Evolutionary conservation across 2,888 invertebrate genomes (phyloP), one percentile per base, ranked within the genome.

Genomic region (Allygus modestus): DNA sequence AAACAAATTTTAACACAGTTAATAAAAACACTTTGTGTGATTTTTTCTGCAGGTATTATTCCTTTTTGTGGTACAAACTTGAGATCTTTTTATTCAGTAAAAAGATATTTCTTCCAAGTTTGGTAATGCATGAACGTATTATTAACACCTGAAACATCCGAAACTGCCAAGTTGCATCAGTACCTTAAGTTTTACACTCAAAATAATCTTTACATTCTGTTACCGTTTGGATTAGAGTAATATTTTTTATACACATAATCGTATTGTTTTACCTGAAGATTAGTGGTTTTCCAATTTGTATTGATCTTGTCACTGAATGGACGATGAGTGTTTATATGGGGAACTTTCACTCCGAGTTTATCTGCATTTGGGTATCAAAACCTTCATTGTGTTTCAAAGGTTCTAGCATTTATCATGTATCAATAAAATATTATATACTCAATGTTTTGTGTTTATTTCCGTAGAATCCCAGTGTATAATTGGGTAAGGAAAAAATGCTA

Each of bases 351-450:
- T 79, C 77, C 0, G 28, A 46, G 51, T 26, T n/a, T 77, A 23
- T 51, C 4, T 46, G 46, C 37, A 58, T 37, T 79, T 79, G 79
- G 20, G 79, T 77, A 23, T 51, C 26, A 33, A 26, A 79, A 54
- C 31, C 79, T 28, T 33, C 37, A 79, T 51, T 58, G 23, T 79
- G 58, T 79, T 51, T 79, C 79, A 33, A 54, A 54, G 51, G 77
- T 79, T 58, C 77, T 58, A 58, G 79, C 54, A 79, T 54, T 79
- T 58, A 79, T 79, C 37, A 54, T 79, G 58, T 79, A 79, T 79
- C 79, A 79, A 79, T 79, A 79, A 79, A 79, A 79, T 79, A 79
- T 79, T 79, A 79, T 58, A 58, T 79, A 79, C 54, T 79, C 54
- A 58, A 77, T 26, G 28, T 1, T 37, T 46, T 28, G 5, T 77